These are phyloP conservation scores for Plutomurus gul DNA, from an alignment of 1,140 invertebrate species.

Conservation along the genomic window DNA sequence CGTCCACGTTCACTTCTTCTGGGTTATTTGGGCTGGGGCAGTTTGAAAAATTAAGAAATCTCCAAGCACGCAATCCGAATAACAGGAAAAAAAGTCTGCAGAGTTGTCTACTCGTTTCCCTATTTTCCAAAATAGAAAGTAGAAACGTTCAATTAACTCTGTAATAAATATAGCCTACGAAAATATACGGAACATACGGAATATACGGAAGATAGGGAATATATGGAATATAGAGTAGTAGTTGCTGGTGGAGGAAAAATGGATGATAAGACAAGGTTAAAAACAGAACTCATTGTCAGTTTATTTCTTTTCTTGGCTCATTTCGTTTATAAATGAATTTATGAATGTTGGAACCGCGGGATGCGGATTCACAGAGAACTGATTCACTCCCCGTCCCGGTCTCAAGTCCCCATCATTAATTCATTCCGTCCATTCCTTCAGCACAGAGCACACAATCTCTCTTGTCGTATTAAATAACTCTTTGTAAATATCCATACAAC, in stretches of 20 bases:
- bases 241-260: background rate
- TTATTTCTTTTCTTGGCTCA: too few relatives aligned
- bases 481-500: too few relatives aligned
- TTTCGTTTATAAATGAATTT: background rate
- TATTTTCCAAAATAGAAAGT: background rate
- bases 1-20: background rate
- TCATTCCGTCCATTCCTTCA: too few relatives aligned
- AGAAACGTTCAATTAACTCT: background rate
- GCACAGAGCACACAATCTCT: too few relatives aligned
- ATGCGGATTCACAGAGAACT: background rate
- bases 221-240: too few relatives aligned
- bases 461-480: too few relatives aligned
- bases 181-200: too few relatives aligned
- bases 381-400: background rate
- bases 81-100: too few relatives aligned
- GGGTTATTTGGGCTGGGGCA: constrained; percentile 3
- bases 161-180: too few relatives aligned
- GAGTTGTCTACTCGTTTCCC: background rate
- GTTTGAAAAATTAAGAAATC: constrained; percentile 45
- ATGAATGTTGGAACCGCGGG: background rate
- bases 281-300: too few relatives aligned
- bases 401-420: background rate
- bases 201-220: background rate
- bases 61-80: background rate
- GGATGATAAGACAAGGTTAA: too few relatives aligned